phyloP scores from a whole-genome alignment of 1,140 invertebrate genomes.

The Helicoverpa zea region DNA sequence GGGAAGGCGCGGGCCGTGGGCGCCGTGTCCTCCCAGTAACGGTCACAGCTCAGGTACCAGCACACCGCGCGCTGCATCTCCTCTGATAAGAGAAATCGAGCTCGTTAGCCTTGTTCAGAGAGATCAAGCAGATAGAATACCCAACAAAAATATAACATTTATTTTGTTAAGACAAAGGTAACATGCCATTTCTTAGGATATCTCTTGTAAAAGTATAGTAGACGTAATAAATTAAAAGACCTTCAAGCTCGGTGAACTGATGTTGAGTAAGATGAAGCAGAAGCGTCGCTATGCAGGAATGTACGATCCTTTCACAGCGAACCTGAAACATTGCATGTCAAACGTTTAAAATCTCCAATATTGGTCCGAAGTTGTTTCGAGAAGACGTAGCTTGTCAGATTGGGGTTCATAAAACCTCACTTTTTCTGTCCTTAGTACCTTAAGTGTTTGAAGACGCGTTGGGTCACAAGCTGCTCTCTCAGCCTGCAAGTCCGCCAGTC shows the following conservation, averaged over 20 bases:
- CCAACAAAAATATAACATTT: too few species aligned
- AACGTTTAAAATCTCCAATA: too few species aligned
- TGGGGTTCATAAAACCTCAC: too few species aligned
- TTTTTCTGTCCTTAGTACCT: slow-evolving; percentile 63
- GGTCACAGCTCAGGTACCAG: slow-evolving; percentile 96
- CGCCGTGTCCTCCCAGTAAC: slow-evolving; percentile 95
- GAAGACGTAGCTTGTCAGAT: too few species aligned
- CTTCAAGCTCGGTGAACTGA: slow-evolving; percentile 95
- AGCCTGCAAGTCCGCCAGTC: slow-evolving; percentile 89
- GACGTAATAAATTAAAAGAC: slow-evolving; percentile 78
- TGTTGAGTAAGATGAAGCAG: slow-evolving; percentile 92
- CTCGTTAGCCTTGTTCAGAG: not conserved
- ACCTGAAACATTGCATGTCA: slow-evolving; percentile 77
- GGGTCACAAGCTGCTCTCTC: slow-evolving; percentile 94
- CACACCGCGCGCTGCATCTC: slow-evolving; percentile 95
- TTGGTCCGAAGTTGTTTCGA: too few species aligned
- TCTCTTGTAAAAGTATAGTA: not conserved
- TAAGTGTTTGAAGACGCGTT: slow-evolving; percentile 92
- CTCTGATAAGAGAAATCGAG: slow-evolving; percentile 84
- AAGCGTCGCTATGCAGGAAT: slow-evolving; percentile 92
- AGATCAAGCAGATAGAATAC: too few species aligned
- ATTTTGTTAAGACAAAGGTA: too few species aligned
- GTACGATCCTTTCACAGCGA: slow-evolving; percentile 90
- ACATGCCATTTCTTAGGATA: too few species aligned
- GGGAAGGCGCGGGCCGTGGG: slow-evolving; percentile 92